These are phyloP conservation scores for Erythrocercus mccallii DNA, from an alignment of 2,113 vertebrate species.

Conservation along the genomic window DNA sequence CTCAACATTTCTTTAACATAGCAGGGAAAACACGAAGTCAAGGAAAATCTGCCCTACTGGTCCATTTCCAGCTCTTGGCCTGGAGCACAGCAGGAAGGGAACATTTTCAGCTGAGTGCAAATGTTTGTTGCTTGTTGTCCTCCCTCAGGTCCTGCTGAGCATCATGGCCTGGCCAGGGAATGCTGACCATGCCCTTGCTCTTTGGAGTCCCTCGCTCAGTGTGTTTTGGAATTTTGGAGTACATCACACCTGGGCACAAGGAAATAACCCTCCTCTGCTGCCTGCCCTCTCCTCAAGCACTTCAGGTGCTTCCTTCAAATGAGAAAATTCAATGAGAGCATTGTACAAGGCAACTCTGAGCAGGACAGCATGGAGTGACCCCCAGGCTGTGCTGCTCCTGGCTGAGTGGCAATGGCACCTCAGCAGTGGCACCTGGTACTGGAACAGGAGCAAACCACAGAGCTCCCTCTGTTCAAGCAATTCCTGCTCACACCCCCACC, in stretches of 20 bases:
- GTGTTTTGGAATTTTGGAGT: not conserved
- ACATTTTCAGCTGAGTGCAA: not conserved
- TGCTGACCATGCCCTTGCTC: not conserved
- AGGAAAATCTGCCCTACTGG: not conserved
- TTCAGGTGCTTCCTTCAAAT: not conserved
- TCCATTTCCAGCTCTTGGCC: not conserved
- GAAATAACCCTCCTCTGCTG: not conserved
- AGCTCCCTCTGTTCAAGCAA: not conserved
- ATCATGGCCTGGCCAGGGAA: not conserved
- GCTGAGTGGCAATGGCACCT: not conserved
- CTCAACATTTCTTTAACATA: not conserved
- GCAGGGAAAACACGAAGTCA: rapidly evolving
- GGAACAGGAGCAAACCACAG: not conserved
- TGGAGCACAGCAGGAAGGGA: not conserved
- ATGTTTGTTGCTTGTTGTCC: not conserved
- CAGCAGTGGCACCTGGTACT: not conserved
- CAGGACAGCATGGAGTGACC: not conserved
- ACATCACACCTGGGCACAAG: not conserved
- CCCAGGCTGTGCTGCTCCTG: not conserved
- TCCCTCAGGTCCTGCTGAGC: not conserved
- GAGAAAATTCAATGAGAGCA: not conserved
- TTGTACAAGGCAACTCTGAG: not conserved
- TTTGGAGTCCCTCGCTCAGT: not conserved
- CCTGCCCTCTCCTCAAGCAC: not conserved
- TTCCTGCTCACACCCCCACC: not conserved